Evolutionary conservation across 2,113 vertebrate genomes (phyloP).

Genomic region (Vimba vimba): DNA sequence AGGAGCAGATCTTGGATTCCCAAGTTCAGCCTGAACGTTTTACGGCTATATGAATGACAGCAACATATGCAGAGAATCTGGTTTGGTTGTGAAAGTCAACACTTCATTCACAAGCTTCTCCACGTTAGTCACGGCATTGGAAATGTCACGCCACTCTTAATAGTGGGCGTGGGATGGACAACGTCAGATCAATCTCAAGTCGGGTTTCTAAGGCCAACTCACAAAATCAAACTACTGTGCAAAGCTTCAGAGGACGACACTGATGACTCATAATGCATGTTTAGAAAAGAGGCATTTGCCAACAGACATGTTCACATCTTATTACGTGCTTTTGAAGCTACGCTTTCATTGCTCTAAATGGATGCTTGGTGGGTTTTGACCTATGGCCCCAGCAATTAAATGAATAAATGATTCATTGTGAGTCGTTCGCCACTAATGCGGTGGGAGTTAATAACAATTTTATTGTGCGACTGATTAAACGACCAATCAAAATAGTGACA

Average conservation of each 20-base stretch:
- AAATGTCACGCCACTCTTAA: slow-evolving; percentile 35
- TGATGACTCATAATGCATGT: neutral
- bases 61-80: slow-evolving; percentile 60
- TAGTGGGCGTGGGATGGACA: neutral
- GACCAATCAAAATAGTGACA: slow-evolving; percentile 17
- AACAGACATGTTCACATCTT: neutral
- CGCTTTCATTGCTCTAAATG: slow-evolving; percentile 4
- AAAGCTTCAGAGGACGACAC: neutral
- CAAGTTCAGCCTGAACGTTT: slow-evolving; percentile 19
- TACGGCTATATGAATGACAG: slow-evolving; percentile 71
- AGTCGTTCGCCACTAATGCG: neutral
- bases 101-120: slow-evolving; percentile 63
- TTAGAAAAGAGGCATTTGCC: neutral
- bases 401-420: neutral
- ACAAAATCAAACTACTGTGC: slow-evolving; percentile 5
- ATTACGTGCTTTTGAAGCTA: neutral
- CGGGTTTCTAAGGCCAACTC: neutral
- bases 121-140: slow-evolving; percentile 27
- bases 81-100: slow-evolving; percentile 64
- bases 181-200: slow-evolving; percentile 13
- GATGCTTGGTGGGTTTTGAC: neutral
- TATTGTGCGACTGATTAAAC: slow-evolving; percentile 34
- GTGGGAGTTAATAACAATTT: slow-evolving; percentile 20
- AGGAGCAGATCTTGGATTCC: slow-evolving; percentile 50
- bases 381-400: neutral